phyloP scores from a whole-genome alignment of 1,140 invertebrate genomes.

The Drosophila lacertosa region DNA sequence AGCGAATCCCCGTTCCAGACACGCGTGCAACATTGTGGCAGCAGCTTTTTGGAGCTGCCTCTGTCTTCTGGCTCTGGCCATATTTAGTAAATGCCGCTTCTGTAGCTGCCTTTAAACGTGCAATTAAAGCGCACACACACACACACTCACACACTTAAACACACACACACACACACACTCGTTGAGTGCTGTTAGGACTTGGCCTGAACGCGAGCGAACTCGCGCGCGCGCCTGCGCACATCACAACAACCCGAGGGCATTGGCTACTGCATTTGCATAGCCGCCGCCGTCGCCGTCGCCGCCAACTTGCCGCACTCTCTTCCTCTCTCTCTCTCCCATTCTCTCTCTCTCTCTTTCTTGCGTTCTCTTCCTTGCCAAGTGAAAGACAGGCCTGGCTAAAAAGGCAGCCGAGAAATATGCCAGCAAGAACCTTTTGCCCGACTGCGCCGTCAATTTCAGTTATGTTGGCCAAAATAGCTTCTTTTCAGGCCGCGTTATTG shows the following conservation, averaged over 20 bases:
- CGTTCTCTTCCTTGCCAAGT: background rate
- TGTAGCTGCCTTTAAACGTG: conserved; percentile 80
- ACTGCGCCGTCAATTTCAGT: conserved; percentile 57
- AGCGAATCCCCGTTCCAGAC: conserved; percentile 59
- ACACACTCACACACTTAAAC: conserved; percentile 26
- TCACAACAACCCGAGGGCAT: conserved; percentile 83
- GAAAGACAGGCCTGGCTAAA: conserved; percentile 3
- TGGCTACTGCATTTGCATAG: conserved; percentile 84
- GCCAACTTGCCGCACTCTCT: conserved; percentile 44
- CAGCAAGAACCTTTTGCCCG: conserved; percentile 29
- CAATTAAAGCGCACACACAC: conserved; percentile 72
- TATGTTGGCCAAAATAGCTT: conserved; percentile 58
- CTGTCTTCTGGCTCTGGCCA: conserved; percentile 49
- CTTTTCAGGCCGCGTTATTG: conserved; percentile 17
- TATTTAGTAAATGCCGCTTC: conserved; percentile 82
- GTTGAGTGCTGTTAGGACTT: conserved; percentile 36
- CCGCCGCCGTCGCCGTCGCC: no score
- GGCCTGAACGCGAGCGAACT: conserved; percentile 14
- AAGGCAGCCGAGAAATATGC: conserved; percentile 10
- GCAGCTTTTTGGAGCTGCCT: conserved; percentile 24
- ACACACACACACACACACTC: background rate
- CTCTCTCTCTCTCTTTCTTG: background rate
- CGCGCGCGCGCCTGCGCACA: conserved; percentile 64
- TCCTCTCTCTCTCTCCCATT: background rate
- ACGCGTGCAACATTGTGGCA: conserved; percentile 65